Conservation (phyloP, 2,113 vertebrate genomes). For the Emydocephalus ijimae region DNA sequence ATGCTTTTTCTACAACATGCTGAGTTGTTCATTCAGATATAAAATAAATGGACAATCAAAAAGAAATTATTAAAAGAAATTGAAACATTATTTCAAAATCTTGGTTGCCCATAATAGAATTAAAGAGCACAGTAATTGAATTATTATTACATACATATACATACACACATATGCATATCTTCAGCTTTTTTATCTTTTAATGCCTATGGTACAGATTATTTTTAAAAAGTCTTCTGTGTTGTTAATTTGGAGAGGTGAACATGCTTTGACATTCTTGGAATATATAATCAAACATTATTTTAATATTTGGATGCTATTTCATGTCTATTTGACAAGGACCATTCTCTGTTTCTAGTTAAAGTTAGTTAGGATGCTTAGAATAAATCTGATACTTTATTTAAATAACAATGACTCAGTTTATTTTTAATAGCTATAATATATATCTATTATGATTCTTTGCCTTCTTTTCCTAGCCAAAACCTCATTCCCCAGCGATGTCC, state of each 20-base stretch:
- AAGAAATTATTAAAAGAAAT: background rate
- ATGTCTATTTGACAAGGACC: background rate
- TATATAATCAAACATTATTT: background rate
- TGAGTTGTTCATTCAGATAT: slow-evolving; percentile 28
- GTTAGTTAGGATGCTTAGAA: background rate
- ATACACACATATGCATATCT: background rate
- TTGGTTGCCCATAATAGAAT: background rate
- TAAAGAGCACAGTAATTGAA: background rate
- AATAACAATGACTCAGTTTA: background rate
- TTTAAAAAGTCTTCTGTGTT: background rate
- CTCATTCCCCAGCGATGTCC: background rate
- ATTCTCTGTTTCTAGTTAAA: background rate
- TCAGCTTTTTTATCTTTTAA: slow-evolving; percentile 17
- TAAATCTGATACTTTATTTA: background rate
- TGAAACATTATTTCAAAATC: background rate
- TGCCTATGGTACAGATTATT: background rate
- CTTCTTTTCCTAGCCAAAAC: background rate
- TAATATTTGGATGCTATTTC: background rate
- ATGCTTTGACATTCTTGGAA: background rate
- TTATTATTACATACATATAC: background rate
- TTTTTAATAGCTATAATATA: background rate
- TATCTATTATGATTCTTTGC: background rate
- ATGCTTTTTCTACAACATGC: slow-evolving; percentile 5
- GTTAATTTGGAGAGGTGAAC: background rate
- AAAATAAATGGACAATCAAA: background rate